Evolutionary conservation across 92 coral and sea anemone genomes (phyloP).

Genomic region (Epizoanthus ramosus): DNA sequence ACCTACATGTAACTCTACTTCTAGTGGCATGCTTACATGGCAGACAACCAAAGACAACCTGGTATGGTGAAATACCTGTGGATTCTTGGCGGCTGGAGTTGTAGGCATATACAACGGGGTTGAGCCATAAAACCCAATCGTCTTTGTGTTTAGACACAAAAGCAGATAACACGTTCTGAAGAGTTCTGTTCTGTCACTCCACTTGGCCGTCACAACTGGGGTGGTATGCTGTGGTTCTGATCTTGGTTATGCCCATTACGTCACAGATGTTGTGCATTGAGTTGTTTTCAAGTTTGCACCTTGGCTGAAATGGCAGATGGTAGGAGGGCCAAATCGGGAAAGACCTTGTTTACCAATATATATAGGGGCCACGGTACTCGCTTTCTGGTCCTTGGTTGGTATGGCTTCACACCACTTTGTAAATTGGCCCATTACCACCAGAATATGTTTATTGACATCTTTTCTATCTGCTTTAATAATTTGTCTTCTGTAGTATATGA

Average conservation of each 20-base stretch:
- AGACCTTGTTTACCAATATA: constrained; percentile 2
- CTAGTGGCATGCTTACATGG: constrained; percentile 55
- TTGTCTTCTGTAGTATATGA: too few relatives aligned
- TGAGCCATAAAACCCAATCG: constrained; percentile 51
- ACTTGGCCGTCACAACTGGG: constrained; percentile 47
- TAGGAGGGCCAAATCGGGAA: constrained; percentile 46
- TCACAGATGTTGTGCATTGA: constrained; percentile 39
- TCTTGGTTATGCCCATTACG: constrained; percentile 45
- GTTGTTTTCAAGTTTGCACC: constrained; percentile 44
- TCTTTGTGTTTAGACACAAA: constrained; percentile 41
- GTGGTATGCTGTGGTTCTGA: constrained; percentile 35
- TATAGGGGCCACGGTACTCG: constrained; percentile 28
- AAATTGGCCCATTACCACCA: constrained; percentile 49
- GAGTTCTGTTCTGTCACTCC: constrained; percentile 46
- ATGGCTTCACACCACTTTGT: constrained; percentile 47
- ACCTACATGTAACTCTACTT: constrained; percentile 47
- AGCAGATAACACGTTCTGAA: constrained; percentile 35
- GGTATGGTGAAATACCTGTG: constrained; percentile 42
- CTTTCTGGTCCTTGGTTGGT: constrained; percentile 43
- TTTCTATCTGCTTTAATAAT: too few relatives aligned
- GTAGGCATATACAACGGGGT: constrained; percentile 52
- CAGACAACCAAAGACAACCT: constrained; percentile 39
- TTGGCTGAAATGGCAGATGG: constrained; percentile 47
- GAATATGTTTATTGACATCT: constrained; percentile 26
- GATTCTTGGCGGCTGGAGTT: constrained; percentile 50